Evolutionary conservation across 1,140 invertebrate species (phyloP), one percentile per base, ranked within the genome.

Genomic region (Drosophila ohnishii): DNA sequence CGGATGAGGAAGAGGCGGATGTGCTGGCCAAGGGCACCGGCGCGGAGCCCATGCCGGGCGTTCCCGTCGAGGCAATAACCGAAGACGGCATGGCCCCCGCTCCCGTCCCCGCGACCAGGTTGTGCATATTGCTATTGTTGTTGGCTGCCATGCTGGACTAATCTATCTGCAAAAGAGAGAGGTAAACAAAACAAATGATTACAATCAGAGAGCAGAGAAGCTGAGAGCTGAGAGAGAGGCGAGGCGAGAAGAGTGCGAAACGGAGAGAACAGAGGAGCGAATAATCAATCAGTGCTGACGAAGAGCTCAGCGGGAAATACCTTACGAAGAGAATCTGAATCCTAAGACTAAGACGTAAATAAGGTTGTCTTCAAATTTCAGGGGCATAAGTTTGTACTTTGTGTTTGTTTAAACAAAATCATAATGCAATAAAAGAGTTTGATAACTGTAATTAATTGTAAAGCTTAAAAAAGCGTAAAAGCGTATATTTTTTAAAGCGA

Each of bases 61-160:
- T 90, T 28, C 90, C 89, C n/a, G 90, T 91, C 32, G 89, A 90
- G 7, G 89, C 85, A 51, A 90, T 90, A 30, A 90, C 89, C 30
- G 90, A 91, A 47, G 74, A 39, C 28, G 78, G 60, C 64, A 90
- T 16, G 11, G 60, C 39, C 65, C 53, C 55, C 73, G 67, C 35
- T 13, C 44, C 72, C 50, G 74, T 65, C 25, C 59, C 72, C 5
- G 51, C 32, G 40, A 77, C 75, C 55, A 86, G 53, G 69, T 90
- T 86, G 65, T 89, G 84, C 75, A 88, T 79, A 40, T 82, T 81
- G 66, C 71, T 90, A 51, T 78, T 84, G 78, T 89, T 88, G 59
- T 84, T 90, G 57, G 90, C 86, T 77, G 90, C 89, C 90, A 91
- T 91, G 53, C 75, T 88, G 76, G 40, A 73, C 63, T 11, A 63